Base-by-base conservation (phyloP, 2,888 invertebrate genomes). In the Enchytraeus crypticus region DNA sequence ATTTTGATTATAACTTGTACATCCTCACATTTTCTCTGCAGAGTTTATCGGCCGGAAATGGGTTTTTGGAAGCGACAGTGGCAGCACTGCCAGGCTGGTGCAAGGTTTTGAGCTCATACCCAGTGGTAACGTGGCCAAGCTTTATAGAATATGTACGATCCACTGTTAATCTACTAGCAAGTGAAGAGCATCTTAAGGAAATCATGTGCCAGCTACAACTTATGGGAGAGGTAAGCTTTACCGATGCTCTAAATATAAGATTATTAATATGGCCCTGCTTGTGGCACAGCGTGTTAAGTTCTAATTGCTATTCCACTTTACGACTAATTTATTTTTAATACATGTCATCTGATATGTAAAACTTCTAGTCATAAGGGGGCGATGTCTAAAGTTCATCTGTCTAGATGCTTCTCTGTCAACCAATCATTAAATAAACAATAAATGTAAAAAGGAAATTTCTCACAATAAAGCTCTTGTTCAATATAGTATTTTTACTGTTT, bases 161-260 rank as follows among this genome's bases (percentile, higher is more conserved):
- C 45, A 83, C 85, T 68, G 83, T 86, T 29, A 87, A 87, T 75
- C 83, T 86, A n/a, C 76, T 87, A 60, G 84, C 85, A 3, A 84
- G 84, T 23, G 84, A 85, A 69, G 83, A 84, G 30, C 85, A 86
- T 73, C 82, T 86, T 69, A 80, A 82, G 59, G 83, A 85, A 71
- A 74, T 86, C 33, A 81, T 86, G 45, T 82, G 84, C 65, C 85
- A 86, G 72, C 78, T 87, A 57, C 84, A 85, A 72, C 77, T 83
- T 26, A 83, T 85, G 78, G 86, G 86, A 68, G 86, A 86, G 80
- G 85, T 85, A 71, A 61, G 67, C 26, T 29, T 5, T n/a, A n/a
- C n/a, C n/a, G n/a, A n/a, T n/a, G n/a, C n/a, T n/a, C n/a, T n/a
- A n/a, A n/a, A n/a, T n/a, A n/a, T n/a, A n/a, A n/a, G n/a, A n/a